Conservation (phyloP, 2,113 vertebrate species). For the Otolemur garnettii region DNA sequence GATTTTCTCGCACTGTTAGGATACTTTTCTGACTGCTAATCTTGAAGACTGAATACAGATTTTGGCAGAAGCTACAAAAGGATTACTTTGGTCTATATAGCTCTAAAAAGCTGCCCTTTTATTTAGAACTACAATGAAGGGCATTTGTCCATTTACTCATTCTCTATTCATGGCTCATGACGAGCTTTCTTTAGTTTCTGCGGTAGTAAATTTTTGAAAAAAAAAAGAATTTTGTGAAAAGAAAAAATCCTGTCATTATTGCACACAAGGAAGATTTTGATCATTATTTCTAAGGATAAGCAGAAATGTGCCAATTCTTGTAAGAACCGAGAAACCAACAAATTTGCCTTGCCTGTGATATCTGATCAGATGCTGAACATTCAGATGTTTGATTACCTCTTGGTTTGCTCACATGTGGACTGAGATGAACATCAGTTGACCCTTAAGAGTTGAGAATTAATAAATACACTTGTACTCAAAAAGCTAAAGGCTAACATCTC, state of each 20-base stretch:
- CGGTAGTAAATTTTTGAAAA: constrained; percentile 61
- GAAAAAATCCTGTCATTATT: constrained; percentile 65
- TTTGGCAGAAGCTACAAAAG: constrained; percentile 55
- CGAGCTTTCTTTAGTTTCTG: constrained; percentile 37
- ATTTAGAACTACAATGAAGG: neutral
- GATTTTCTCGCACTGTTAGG: constrained; percentile 28
- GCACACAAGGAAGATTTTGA: constrained; percentile 63
- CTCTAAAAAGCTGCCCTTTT: constrained; percentile 62
- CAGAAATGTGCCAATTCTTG: constrained; percentile 21
- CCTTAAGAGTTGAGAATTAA: constrained; percentile 37
- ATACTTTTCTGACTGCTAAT: constrained; percentile 48
- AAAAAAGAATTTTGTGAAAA: constrained; percentile 57
- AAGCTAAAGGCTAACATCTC: constrained; percentile 42
- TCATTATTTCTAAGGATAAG: constrained; percentile 62
- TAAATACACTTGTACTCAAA: constrained; percentile 41
- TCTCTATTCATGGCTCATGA: constrained; percentile 42
- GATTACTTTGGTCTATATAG: constrained; percentile 22
- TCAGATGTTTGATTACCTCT: constrained; percentile 37
- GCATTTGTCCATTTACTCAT: neutral
- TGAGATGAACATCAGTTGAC: constrained; percentile 43
- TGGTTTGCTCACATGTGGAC: constrained; percentile 22
- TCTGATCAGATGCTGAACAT: constrained; percentile 23
- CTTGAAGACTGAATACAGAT: neutral
- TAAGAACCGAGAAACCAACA: constrained; percentile 66
- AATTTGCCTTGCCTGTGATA: constrained; percentile 62